Evolutionary conservation across 2,888 invertebrate genomes (phyloP).

Genomic region (Lottia gigantea): DNA sequence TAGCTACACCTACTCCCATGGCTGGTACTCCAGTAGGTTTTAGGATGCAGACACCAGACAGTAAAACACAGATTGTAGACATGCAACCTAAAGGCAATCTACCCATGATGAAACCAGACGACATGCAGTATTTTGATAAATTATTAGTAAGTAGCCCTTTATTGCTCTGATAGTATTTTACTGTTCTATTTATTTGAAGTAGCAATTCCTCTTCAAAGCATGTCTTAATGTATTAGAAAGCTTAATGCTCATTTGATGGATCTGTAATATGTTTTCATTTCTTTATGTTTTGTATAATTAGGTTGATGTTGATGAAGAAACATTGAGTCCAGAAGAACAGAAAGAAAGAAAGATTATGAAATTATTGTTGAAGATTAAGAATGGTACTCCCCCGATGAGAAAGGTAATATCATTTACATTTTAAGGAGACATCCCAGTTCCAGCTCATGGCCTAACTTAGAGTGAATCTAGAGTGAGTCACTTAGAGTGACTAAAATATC

Average conservation of each 20-base stretch:
- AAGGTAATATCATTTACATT: constrained; percentile 72
- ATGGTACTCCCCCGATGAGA: constrained; percentile 99
- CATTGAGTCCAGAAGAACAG: constrained; percentile 93
- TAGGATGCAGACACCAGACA: constrained; percentile 69
- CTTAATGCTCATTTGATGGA: no score
- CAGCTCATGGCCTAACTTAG: no score
- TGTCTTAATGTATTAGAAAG: background rate
- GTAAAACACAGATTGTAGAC: constrained; percentile 78
- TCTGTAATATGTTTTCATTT: background rate
- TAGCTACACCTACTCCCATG: constrained; percentile 98
- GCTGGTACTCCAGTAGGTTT: constrained; percentile 67
- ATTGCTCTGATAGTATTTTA: background rate
- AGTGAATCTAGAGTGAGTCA: no score
- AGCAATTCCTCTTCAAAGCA: background rate
- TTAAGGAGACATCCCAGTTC: background rate
- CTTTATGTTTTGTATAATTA: constrained; percentile 33
- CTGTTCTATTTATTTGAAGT: background rate
- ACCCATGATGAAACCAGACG: constrained; percentile 99
- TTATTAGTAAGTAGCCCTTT: constrained; percentile 74
- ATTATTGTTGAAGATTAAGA: constrained; percentile 96
- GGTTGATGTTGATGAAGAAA: constrained; percentile 96
- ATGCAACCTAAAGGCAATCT: constrained; percentile 96
- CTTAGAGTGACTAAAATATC: no score
- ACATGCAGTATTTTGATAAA: constrained; percentile 99
- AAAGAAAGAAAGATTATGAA: constrained; percentile 99